Evolutionary conservation across 1,140 invertebrate species (phyloP).

Genomic region (Dendrolimus kikuchii): DNA sequence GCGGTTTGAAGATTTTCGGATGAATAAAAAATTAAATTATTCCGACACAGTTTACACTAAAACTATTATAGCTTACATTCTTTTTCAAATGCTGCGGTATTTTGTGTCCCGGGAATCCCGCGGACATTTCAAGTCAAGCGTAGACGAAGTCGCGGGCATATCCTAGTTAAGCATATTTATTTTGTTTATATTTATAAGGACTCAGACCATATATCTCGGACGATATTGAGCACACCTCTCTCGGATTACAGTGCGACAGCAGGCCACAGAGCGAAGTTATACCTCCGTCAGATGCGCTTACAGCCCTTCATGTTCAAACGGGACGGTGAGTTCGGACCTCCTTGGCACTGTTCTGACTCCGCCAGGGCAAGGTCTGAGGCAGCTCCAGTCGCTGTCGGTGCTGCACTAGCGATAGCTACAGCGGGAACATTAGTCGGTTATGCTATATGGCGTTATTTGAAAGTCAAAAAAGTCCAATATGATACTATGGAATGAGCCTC

Average conservation of each 20-base stretch:
- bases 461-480: slow-evolving; percentile 92
- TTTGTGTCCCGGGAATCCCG: too few relatives aligned
- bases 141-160: too few relatives aligned
- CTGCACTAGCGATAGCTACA: slow-evolving; percentile 86
- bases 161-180: too few relatives aligned
- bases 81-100: too few relatives aligned
- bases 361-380: slow-evolving; percentile 80
- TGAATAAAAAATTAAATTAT: too few relatives aligned
- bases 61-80: too few relatives aligned
- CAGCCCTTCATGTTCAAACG: slow-evolving; percentile 76
- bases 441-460: slow-evolving; percentile 89
- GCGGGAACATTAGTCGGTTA: slow-evolving; percentile 87
- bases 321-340: slow-evolving; percentile 72
- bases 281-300: slow-evolving; percentile 72
- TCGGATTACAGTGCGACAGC: slow-evolving; percentile 32
- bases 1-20: too few relatives aligned
- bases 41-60: too few relatives aligned
- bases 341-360: slow-evolving; percentile 72
- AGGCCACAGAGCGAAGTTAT: slow-evolving; percentile 71
- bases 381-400: slow-evolving; percentile 89
- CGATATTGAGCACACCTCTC: neutral
- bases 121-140: too few relatives aligned
- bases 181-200: too few relatives aligned
- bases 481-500: slow-evolving; percentile 87
- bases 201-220: neutral